These are phyloP conservation scores for Saccopteryx leptura DNA, from an alignment of 2,113 vertebrate species.

Conservation along the genomic window DNA sequence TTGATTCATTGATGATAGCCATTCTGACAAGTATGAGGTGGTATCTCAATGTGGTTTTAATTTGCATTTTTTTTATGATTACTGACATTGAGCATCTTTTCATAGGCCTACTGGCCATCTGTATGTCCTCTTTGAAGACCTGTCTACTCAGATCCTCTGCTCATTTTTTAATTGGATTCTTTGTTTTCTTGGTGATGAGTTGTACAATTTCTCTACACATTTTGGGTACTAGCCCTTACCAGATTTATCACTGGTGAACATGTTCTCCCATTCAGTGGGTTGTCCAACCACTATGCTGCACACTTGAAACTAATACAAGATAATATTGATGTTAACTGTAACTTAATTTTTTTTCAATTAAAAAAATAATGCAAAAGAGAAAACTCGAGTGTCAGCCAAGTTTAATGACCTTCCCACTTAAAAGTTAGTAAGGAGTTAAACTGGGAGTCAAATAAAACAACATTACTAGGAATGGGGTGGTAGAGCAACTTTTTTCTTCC, in stretches of 20 bases:
- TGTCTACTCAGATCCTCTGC: background rate
- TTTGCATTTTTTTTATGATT: background rate
- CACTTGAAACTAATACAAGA: background rate
- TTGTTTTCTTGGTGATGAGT: background rate
- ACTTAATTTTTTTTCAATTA: background rate
- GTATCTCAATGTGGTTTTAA: background rate
- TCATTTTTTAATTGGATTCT: background rate
- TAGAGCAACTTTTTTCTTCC: background rate
- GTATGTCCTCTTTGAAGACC: background rate
- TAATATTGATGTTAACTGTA: background rate
- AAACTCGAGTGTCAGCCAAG: background rate
- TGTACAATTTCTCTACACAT: background rate
- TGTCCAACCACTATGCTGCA: background rate
- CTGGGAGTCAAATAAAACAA: background rate
- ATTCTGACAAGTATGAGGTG: background rate
- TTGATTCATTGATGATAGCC: background rate
- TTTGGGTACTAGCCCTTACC: background rate
- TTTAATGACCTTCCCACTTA: background rate
- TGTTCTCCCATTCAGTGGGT: background rate
- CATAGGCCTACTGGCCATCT: background rate
- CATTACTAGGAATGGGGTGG: background rate
- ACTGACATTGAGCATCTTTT: background rate
- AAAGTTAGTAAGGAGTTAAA: background rate
- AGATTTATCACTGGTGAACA: background rate
- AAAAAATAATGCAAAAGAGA: background rate